These are phyloP conservation scores for Echiichthys vipera DNA, from an alignment of 2,797 vertebrate genomes.

Conservation along the genomic window DNA sequence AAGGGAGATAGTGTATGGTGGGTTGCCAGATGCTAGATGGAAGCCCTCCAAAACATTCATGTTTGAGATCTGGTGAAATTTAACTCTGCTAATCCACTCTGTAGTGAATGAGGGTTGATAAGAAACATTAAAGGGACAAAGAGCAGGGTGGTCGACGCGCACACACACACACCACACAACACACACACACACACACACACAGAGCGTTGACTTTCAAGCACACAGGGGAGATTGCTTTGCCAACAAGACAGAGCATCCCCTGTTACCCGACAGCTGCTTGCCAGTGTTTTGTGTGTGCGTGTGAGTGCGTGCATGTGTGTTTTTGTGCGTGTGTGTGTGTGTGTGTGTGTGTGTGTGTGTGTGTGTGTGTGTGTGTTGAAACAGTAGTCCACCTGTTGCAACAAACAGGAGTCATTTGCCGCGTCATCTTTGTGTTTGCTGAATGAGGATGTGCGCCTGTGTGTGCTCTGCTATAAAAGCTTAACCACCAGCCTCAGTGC, in stretches of 20 bases:
- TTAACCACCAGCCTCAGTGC: neutral
- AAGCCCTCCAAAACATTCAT: neutral
- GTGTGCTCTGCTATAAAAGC: slow-evolving; percentile 58
- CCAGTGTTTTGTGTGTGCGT: slow-evolving; percentile 40
- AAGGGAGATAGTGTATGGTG: slow-evolving; percentile 29
- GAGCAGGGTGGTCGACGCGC: slow-evolving; percentile 38
- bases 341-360: slow-evolving; percentile 39
- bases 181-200: slow-evolving; percentile 15
- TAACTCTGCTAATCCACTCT: slow-evolving; percentile 74
- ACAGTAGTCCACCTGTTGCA: slow-evolving; percentile 80
- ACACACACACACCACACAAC: slow-evolving; percentile 17
- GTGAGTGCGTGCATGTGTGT: slow-evolving; percentile 32
- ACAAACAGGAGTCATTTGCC: slow-evolving; percentile 65
- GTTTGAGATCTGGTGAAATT: slow-evolving; percentile 77
- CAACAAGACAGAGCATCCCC: slow-evolving; percentile 64
- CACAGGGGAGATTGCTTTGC: slow-evolving; percentile 57
- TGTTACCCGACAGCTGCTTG: slow-evolving; percentile 73
- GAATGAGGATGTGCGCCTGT: slow-evolving; percentile 53
- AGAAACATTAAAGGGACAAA: slow-evolving; percentile 65
- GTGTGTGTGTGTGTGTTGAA: slow-evolving; percentile 52
- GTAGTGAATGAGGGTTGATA: slow-evolving; percentile 64
- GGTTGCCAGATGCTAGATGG: slow-evolving; percentile 78
- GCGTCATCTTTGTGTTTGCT: slow-evolving; percentile 52
- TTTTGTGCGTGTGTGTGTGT: slow-evolving; percentile 30
- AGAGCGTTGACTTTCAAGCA: slow-evolving; percentile 48